Percentiles rank a stretch among this genome's conserved stretches.
These are phyloP conservation scores for Capreolus pygargus DNA, from an alignment of 2,113 vertebrate species.

Conservation along the genomic window DNA sequence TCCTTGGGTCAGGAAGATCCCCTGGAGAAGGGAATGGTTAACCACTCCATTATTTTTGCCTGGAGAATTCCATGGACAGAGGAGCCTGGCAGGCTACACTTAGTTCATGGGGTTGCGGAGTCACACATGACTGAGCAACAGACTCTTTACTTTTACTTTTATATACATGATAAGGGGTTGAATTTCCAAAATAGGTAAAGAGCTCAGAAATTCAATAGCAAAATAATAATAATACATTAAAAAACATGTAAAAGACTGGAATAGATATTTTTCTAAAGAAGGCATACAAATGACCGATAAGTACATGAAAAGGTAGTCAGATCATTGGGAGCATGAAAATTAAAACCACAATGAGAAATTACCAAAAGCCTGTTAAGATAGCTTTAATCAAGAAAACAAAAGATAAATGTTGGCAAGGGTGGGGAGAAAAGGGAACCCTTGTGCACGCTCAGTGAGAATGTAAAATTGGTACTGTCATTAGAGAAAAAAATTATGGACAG, in stretches of 20 bases:
- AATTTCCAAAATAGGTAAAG: neutral
- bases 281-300: neutral
- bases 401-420: neutral
- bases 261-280: neutral
- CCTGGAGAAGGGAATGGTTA: neutral
- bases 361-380: neutral
- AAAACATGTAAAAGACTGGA: neutral
- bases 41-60: neutral
- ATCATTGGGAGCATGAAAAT: neutral
- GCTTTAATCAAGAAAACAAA: neutral
- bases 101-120: fast-evolving
- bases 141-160: neutral
- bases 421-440: neutral
- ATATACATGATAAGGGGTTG: neutral
- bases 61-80: neutral
- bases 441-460: neutral
- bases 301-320: neutral
- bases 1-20: neutral
- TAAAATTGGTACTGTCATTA: neutral
- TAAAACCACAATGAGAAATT: neutral
- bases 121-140: neutral
- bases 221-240: neutral
- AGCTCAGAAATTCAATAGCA: neutral
- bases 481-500: neutral
- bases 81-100: neutral